These are phyloP conservation scores for Drosophila rubida DNA, from an alignment of 2,888 invertebrate species.

Conservation along the genomic window DNA sequence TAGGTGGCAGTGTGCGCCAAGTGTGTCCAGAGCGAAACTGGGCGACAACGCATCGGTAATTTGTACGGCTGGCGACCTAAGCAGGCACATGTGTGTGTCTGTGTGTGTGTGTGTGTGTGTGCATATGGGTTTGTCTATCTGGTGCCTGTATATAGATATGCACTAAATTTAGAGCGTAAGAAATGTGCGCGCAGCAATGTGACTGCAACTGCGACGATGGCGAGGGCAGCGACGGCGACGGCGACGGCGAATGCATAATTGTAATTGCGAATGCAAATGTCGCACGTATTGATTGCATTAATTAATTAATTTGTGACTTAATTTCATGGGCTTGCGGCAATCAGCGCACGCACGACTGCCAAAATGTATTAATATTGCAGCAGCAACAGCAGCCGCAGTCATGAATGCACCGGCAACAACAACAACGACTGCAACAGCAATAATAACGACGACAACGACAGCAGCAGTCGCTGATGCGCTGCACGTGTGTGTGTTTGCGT, in stretches of 20 bases:
- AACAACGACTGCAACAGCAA: conserved; percentile 18
- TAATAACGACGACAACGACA: conserved; percentile 16
- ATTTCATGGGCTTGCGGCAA: conserved; percentile 81
- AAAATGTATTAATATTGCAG: conserved; percentile 79
- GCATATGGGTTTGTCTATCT: neutral
- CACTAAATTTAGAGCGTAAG: conserved; percentile 69
- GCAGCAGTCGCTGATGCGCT: conserved; percentile 47
- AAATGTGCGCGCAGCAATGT: conserved; percentile 46
- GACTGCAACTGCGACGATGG: conserved; percentile 15
- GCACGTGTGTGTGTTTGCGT: conserved; percentile 76
- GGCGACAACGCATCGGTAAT: conserved; percentile 33
- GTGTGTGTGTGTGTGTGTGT: neutral
- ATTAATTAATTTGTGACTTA: conserved; percentile 81
- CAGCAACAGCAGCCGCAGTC: conserved; percentile 36
- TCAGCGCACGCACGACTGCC: conserved; percentile 79
- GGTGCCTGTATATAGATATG: neutral
- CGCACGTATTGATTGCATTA: conserved; percentile 82
- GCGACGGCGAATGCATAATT: conserved; percentile 61
- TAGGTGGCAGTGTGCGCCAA: conserved; percentile 40
- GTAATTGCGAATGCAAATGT: conserved; percentile 80
- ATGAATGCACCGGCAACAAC: conserved; percentile 27
- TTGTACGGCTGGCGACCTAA: conserved; percentile 45
- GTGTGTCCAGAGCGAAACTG: conserved; percentile 35
- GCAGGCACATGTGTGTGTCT: neutral
- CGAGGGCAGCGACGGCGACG: conserved; percentile 32